A percentile compares a stretch with the other conserved stretches of the same genome.
Evolutionary conservation across 53 echinoderm and acorn worm genomes (phyloP).

Genomic region (Actinopyga echinites): DNA sequence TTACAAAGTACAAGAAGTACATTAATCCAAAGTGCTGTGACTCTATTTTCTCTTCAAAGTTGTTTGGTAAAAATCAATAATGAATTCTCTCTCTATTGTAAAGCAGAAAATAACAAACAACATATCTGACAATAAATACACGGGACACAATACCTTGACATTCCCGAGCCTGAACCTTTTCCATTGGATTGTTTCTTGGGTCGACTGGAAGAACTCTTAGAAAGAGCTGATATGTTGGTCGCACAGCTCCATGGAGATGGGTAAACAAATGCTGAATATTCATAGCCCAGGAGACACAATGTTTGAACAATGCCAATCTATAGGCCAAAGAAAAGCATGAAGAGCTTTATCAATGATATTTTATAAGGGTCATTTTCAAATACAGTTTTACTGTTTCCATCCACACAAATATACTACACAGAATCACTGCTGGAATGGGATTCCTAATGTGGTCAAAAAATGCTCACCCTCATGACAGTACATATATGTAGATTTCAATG

Average conservation of each 20-base stretch:
- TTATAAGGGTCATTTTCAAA: too few relatives aligned
- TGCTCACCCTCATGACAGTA: too few relatives aligned
- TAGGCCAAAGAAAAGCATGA: not conserved
- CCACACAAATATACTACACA: too few relatives aligned
- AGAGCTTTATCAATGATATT: not conserved
- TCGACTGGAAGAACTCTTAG: slow-evolving; percentile 19
- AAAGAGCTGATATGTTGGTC: slow-evolving; percentile 64
- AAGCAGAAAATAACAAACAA: not conserved
- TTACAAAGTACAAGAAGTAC: too few relatives aligned
- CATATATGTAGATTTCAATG: too few relatives aligned
- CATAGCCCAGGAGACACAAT: slow-evolving; percentile 63
- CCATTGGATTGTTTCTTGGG: not conserved
- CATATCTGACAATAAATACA: not conserved
- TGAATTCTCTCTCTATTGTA: not conserved
- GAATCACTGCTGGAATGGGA: too few relatives aligned
- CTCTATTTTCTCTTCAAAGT: too few relatives aligned
- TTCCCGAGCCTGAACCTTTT: slow-evolving; percentile 37
- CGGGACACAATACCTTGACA: slow-evolving; percentile 3
- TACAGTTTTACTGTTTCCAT: too few relatives aligned
- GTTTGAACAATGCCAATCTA: slow-evolving; percentile 91
- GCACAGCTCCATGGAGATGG: slow-evolving; percentile 93
- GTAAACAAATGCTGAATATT: slow-evolving; percentile 75
- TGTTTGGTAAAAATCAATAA: too few relatives aligned
- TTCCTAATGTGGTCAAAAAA: too few relatives aligned
- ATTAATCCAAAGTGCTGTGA: too few relatives aligned